Conservation (phyloP, 2,888 invertebrate genomes). For the Aporophyla lueneburgensis region DNA sequence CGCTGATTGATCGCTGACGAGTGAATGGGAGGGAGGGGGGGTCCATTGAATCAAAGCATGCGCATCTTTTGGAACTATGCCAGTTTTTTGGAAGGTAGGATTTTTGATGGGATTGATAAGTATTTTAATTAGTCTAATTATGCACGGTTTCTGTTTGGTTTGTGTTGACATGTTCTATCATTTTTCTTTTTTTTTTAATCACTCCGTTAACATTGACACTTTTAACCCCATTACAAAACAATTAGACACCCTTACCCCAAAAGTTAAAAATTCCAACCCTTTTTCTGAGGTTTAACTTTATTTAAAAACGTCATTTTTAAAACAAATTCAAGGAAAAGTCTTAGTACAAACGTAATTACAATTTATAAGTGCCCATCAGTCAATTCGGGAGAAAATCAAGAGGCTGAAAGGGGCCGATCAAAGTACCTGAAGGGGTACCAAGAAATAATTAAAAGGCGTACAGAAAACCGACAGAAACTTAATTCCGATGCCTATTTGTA, state of each 20-base stretch:
- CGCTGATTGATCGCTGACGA: slow-evolving; percentile 70
- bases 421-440: slow-evolving; percentile 81
- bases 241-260: slow-evolving; percentile 41
- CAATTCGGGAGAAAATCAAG: slow-evolving; percentile 76
- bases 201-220: slow-evolving; percentile 23
- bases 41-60: slow-evolving; percentile 61
- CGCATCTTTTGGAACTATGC: slow-evolving; percentile 67
- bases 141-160: not conserved
- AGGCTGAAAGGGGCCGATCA: slow-evolving; percentile 76
- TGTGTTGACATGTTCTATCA: not conserved
- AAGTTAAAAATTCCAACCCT: slow-evolving; percentile 39
- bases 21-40: slow-evolving; percentile 64
- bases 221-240: slow-evolving; percentile 43
- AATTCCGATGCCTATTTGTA: slow-evolving; percentile 89
- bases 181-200: not conserved
- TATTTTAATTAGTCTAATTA: slow-evolving; percentile 49
- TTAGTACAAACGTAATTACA: slow-evolving; percentile 74
- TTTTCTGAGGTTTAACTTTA: slow-evolving; percentile 34
- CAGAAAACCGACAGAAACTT: slow-evolving; percentile 86
- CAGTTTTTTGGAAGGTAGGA: slow-evolving; percentile 59
- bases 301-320: slow-evolving; percentile 49
- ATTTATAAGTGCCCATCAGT: slow-evolving; percentile 78
- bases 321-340: slow-evolving; percentile 44
- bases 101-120: slow-evolving; percentile 31
- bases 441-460: slow-evolving; percentile 90